Evolutionary conservation across 2,888 invertebrate genomes (phyloP), one percentile per base, ranked within the genome.

Genomic region (Noctua janthe): DNA sequence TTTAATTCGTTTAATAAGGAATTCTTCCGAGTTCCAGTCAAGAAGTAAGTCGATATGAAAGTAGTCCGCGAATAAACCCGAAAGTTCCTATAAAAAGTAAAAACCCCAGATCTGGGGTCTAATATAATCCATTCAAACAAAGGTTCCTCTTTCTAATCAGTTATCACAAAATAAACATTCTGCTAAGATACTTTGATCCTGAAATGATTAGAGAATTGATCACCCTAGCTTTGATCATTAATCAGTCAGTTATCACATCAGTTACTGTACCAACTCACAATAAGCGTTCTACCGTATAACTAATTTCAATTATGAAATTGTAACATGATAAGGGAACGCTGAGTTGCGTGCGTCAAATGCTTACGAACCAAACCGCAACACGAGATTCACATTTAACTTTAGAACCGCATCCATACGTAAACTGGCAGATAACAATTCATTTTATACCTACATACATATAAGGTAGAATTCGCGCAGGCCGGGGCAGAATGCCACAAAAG

Each of bases 331-430:
- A 67, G 51, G 23, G 54, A 64, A 39, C 29, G 54, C 51, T 71
- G 78, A 81, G 74, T 78, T 81, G 64, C 49, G 73, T 72, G 70
- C 29, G 75, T 76, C 64, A 70, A 82, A 78, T 84, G 85, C 89
- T 90, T 82, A 81, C 76, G 80, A 90, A 84, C 81, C 87, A 81
- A 87, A 88, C 92, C 92, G 87, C 89, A 85, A 90, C 92, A 89
- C 74, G 86, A 89, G 85, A 91, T 89, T 90, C 87, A 81, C 91
- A 93, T 92, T 91, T 90, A 92, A 91, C 91, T 92, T 90, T 88
- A 74, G 78, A 90, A 88, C 90, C 88, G 82, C 85, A 87, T 88
- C 85, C 56, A 83, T 73, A 82, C 73, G 82, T 76, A 80, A 71
- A 87, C 84, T 76, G 80, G 73, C 49, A 59, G 69, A 74, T 80